Evolutionary conservation across 2,888 invertebrate genomes (phyloP).

Genomic region (Terebella lapidaria): DNA sequence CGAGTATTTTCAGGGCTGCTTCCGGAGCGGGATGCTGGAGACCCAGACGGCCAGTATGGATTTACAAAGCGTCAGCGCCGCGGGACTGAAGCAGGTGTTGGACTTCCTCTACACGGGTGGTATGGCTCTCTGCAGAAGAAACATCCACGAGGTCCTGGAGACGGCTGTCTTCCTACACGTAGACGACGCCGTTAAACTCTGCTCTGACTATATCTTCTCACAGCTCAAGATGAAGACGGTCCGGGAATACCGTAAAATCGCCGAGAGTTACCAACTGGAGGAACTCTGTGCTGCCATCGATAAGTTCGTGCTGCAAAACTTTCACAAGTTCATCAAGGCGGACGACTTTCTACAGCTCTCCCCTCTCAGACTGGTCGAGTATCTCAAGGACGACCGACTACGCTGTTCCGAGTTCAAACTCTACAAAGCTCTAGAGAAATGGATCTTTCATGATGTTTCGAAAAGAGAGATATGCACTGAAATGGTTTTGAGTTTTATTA

Average conservation of each 20-base stretch:
- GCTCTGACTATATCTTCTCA: background rate
- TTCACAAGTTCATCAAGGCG: conserved; percentile 14
- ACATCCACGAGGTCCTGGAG: conserved; percentile 2
- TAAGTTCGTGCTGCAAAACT: conserved; percentile 15
- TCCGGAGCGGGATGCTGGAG: conserved; percentile 10
- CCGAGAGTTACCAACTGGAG: conserved; percentile 6
- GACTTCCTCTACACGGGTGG: conserved; percentile 7
- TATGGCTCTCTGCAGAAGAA: background rate
- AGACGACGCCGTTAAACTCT: background rate
- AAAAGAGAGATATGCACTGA: background rate
- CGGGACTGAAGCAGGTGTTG: background rate
- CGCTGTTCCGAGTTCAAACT: conserved; percentile 17
- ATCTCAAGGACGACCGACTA: conserved; percentile 13
- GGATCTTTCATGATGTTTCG: conserved; percentile 10
- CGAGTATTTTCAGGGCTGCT: conserved; percentile 6
- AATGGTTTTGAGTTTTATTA: conserved; percentile 5
- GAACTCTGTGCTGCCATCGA: conserved; percentile 4
- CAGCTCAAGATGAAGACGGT: background rate
- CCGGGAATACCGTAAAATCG: background rate
- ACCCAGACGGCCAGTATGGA: background rate
- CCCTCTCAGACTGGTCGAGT: conserved; percentile 8
- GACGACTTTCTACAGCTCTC: conserved; percentile 15
- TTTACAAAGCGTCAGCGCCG: background rate
- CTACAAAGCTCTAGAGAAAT: conserved; percentile 13
- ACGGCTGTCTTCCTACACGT: conserved; percentile 5